phyloP scores from a whole-genome alignment of 2,113 vertebrate species.

The Actenoides lindsayi region DNA sequence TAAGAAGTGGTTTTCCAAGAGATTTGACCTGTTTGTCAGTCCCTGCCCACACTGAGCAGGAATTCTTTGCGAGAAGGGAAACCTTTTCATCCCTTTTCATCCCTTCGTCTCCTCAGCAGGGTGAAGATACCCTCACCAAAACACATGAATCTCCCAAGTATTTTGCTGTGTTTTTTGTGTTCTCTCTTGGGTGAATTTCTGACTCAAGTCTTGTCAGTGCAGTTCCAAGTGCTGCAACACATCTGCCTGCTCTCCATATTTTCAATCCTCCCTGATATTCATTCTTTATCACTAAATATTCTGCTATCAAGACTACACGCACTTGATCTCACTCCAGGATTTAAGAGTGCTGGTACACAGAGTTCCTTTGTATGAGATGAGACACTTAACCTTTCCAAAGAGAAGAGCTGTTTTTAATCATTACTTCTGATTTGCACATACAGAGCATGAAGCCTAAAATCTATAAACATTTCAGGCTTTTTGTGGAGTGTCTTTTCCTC shows the following conservation, averaged over 20 bases:
- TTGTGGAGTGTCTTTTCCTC: background rate
- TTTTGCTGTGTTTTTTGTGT: background rate
- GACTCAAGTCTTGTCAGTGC: background rate
- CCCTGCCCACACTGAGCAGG: background rate
- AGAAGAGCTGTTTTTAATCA: conserved; percentile 52
- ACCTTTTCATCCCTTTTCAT: background rate
- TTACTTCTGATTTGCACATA: conserved; percentile 29
- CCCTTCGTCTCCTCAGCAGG: background rate
- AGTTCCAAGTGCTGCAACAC: conserved; percentile 3
- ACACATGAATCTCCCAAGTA: background rate
- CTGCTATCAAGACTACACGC: conserved; percentile 39
- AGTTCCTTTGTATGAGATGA: conserved; percentile 57
- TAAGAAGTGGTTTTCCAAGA: background rate
- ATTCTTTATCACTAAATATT: conserved; percentile 54
- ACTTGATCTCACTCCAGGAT: conserved; percentile 65
- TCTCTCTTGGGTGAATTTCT: background rate
- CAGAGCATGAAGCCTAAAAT: background rate
- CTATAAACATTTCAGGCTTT: background rate
- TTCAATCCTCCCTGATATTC: background rate
- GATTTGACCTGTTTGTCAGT: background rate
- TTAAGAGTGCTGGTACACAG: conserved; percentile 46
- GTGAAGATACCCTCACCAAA: background rate
- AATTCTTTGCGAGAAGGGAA: background rate
- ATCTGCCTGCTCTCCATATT: conserved; percentile 34
- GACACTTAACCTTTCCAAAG: conserved; percentile 63